phyloP scores from a whole-genome alignment of 2,888 invertebrate genomes.

The Pterostichus madidus region DNA sequence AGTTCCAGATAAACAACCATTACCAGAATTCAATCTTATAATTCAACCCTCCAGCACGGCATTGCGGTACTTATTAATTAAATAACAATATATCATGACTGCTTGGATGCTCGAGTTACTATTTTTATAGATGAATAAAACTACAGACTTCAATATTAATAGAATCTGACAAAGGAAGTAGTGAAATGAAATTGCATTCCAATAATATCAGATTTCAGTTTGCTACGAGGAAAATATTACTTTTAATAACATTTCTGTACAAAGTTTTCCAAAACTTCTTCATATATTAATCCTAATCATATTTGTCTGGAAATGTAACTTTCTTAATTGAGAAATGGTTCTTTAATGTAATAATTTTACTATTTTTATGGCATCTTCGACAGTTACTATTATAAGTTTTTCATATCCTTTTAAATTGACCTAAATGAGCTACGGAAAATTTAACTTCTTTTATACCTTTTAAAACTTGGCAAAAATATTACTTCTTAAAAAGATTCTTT shows the following conservation, averaged over 20 bases:
- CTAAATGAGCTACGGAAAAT: conserved; percentile 6
- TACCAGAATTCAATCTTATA: conserved; percentile 25
- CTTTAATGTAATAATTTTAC: conserved; percentile 28
- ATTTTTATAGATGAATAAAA: conserved; percentile 23
- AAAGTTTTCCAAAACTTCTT: conserved; percentile 12
- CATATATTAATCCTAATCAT: conserved; percentile 44
- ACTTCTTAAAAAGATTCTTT: neutral
- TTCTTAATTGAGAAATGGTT: conserved; percentile 34
- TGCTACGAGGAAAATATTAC: neutral
- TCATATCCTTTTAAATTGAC: conserved; percentile 30
- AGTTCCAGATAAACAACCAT: conserved; percentile 20
- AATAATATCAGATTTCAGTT: conserved; percentile 29
- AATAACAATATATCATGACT: conserved; percentile 29
- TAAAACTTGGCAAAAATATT: conserved; percentile 19
- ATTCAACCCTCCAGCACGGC: conserved; percentile 21
- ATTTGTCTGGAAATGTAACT: conserved; percentile 22
- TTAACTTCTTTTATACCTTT: neutral
- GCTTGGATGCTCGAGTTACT: neutral
- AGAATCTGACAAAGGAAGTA: conserved; percentile 15
- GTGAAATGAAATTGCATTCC: conserved; percentile 13
- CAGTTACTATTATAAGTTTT: conserved; percentile 14
- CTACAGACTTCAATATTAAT: conserved; percentile 18
- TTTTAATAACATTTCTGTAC: conserved; percentile 30
- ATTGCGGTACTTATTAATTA: conserved; percentile 27
- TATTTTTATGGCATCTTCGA: conserved; percentile 3